A percentile compares a stretch with the other conserved stretches of the same genome.
phyloP scores from a whole-genome alignment of 2,888 invertebrate species.

The Stenotaenia linearis region DNA sequence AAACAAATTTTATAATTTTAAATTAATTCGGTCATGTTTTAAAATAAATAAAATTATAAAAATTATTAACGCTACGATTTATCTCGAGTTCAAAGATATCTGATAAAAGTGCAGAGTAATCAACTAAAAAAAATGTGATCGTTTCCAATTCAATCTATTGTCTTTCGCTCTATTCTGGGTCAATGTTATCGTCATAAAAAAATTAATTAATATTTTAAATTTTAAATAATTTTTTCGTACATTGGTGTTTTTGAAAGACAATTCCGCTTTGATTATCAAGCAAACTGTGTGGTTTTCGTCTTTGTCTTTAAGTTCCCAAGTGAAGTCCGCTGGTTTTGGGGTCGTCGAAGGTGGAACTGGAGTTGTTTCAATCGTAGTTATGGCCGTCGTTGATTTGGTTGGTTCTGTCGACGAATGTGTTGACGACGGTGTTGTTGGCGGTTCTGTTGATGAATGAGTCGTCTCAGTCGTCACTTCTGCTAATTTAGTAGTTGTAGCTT shows the following conservation, averaged over 20 bases:
- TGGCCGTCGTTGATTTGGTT: not conserved
- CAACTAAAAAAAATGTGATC: not conserved
- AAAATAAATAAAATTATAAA: not conserved
- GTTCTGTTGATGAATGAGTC: not conserved
- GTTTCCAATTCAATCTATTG: not conserved
- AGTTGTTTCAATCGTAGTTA: not conserved
- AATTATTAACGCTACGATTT: no score
- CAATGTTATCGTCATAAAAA: not conserved
- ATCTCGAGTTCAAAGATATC: not conserved
- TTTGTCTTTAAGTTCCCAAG: not conserved
- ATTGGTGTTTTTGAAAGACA: not conserved
- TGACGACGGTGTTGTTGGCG: not conserved
- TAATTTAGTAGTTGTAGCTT: no score
- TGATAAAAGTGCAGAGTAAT: not conserved
- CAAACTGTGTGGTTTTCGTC: not conserved
- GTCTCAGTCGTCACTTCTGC: no score
- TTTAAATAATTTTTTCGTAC: not conserved
- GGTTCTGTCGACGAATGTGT: not conserved
- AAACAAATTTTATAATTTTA: not conserved
- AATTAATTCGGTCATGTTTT: not conserved
- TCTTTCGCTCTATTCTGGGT: not conserved
- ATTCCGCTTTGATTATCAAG: not conserved
- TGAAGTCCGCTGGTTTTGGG: not conserved
- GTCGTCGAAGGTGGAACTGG: not conserved
- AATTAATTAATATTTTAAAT: not conserved